Conservation (phyloP, 2,113 vertebrate species). For the Phrynosoma blainvillii region DNA sequence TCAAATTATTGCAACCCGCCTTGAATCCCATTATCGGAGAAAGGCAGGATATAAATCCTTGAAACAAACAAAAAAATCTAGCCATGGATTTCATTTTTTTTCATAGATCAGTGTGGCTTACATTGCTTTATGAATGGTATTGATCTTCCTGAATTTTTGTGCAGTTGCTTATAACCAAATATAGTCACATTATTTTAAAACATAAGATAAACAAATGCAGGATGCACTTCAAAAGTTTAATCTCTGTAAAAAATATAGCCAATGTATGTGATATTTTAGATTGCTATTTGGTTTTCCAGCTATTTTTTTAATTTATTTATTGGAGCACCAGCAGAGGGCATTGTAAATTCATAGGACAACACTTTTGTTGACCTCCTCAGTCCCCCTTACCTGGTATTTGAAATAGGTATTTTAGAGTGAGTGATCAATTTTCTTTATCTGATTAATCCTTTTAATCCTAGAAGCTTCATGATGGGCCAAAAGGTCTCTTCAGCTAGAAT, state of each 20-base stretch:
- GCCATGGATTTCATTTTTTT: too few species aligned
- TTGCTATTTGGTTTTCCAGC: conserved; percentile 43
- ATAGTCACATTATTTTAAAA: not conserved
- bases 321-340: conserved; percentile 89
- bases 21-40: too few species aligned
- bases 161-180: not conserved
- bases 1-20: too few species aligned
- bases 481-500: conserved; percentile 81
- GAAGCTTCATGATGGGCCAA: conserved; percentile 83
- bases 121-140: not conserved
- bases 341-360: conserved; percentile 73
- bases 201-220: not conserved
- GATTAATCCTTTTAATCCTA: conserved; percentile 92
- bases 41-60: too few species aligned
- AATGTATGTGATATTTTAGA: conserved; percentile 28
- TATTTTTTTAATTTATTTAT: conserved; percentile 56
- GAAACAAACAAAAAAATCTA: too few species aligned
- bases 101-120: not conserved
- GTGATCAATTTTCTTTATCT: conserved; percentile 85
- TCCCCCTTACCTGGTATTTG: conserved; percentile 78
- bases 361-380: conserved; percentile 49
- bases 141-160: not conserved
- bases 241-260: conserved; percentile 41
- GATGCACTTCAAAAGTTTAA: conserved; percentile 5
- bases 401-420: conserved; percentile 75